These are phyloP conservation scores for Potamarius usumacintae DNA, from an alignment of 2,113 vertebrate genomes.

Conservation along the genomic window DNA sequence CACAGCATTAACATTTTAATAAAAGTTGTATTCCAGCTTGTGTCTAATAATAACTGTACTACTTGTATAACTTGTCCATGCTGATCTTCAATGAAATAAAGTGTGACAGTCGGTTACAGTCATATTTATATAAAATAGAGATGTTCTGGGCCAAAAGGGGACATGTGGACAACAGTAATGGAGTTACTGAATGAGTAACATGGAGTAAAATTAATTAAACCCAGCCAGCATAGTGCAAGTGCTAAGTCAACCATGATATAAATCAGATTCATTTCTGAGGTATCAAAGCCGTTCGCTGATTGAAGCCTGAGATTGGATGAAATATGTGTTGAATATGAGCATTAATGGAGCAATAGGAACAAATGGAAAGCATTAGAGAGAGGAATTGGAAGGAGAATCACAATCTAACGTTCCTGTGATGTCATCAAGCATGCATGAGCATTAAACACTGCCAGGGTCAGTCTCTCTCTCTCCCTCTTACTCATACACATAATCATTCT, in stretches of 20 bases:
- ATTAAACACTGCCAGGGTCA: constrained; percentile 33
- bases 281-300: not conserved
- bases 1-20: not conserved
- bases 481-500: not conserved
- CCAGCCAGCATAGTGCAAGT: not conserved
- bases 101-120: not conserved
- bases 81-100: not conserved
- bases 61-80: not conserved
- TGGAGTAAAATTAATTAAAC: not conserved
- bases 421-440: constrained; percentile 55
- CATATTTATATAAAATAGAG: not conserved
- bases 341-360: constrained; percentile 1
- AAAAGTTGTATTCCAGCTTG: not conserved
- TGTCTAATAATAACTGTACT: not conserved
- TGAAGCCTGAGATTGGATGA: not conserved
- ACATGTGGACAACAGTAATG: not conserved
- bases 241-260: not conserved
- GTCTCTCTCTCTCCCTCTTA: not conserved
- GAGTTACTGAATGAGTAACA: not conserved
- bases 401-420: constrained; percentile 51
- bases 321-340: not conserved
- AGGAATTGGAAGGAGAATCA: constrained; percentile 24
- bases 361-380: constrained; percentile 17
- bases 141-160: not conserved
- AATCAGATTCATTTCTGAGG: not conserved